phyloP scores from a whole-genome alignment of 2,888 invertebrate species.

The Tromatobia lineatoria region DNA sequence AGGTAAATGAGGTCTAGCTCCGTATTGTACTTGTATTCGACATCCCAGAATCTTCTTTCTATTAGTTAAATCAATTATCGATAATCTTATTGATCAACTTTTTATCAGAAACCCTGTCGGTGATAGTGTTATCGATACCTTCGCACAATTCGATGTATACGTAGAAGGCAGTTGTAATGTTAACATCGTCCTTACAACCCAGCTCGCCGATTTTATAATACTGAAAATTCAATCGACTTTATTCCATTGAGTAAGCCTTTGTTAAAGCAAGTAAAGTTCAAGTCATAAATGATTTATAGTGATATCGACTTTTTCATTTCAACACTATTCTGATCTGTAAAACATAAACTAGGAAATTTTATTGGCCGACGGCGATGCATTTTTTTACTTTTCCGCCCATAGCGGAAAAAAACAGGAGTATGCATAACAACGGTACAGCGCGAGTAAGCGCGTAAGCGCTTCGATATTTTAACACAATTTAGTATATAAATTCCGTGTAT shows the following conservation, averaged over 20 bases:
- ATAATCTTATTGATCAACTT: neutral
- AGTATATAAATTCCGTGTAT: no score
- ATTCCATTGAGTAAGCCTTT: neutral
- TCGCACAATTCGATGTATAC: slow-evolving; percentile 87
- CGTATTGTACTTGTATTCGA: slow-evolving; percentile 85
- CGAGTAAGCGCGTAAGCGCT: no score
- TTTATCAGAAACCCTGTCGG: neutral
- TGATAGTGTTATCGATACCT: slow-evolving; percentile 82
- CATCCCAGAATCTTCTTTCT: slow-evolving; percentile 85
- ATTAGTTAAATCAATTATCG: slow-evolving; percentile 75
- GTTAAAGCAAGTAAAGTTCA: neutral
- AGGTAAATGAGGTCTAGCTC: slow-evolving; percentile 84
- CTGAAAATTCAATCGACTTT: slow-evolving; percentile 76
- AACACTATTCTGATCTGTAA: no score
- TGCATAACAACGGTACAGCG: no score
- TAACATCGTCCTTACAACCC: slow-evolving; percentile 85
- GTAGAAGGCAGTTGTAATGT: slow-evolving; percentile 86
- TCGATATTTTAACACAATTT: no score
- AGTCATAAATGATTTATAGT: neutral
- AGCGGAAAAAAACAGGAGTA: no score
- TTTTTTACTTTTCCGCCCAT: no score
- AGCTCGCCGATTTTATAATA: slow-evolving; percentile 85
- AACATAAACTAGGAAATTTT: no score
- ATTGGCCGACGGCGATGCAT: no score
- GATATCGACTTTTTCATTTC: no score